phyloP scores from a whole-genome alignment of 2,888 invertebrate genomes.

The Ischnus inquisitorius region DNA sequence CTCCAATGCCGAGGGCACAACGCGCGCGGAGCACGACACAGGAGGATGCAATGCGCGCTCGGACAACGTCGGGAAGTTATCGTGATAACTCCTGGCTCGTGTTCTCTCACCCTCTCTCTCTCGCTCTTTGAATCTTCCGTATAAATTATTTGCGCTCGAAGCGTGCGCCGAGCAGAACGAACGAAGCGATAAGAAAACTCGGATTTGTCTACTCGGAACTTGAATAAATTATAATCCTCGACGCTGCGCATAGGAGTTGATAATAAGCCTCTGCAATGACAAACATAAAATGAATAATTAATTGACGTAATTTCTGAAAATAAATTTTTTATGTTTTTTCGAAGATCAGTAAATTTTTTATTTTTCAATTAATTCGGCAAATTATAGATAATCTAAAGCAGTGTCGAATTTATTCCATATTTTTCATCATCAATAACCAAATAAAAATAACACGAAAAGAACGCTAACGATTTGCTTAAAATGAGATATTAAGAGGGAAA shows the following conservation, averaged over 20 bases:
- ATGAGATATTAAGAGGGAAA: not conserved
- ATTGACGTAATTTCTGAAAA: no score
- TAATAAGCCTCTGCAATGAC: not conserved
- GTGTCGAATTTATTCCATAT: not conserved
- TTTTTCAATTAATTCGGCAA: no score
- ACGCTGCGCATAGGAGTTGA: not conserved
- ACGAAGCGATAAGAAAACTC: slow-evolving; percentile 57
- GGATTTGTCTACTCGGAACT: slow-evolving; percentile 59
- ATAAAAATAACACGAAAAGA: no score
- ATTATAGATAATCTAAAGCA: not conserved
- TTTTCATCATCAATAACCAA: no score
- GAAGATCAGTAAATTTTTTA: no score
- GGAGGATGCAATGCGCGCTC: slow-evolving; percentile 39
- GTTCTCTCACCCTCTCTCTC: not conserved
- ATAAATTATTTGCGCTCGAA: slow-evolving; percentile 62
- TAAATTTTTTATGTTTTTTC: no score
- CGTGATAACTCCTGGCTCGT: slow-evolving; percentile 61
- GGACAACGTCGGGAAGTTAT: slow-evolving; percentile 60
- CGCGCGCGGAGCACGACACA: slow-evolving; percentile 53
- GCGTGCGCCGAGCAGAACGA: slow-evolving; percentile 24
- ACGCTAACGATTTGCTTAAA: not conserved
- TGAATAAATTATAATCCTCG: slow-evolving; percentile 58
- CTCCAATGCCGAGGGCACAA: slow-evolving; percentile 74
- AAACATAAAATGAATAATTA: not conserved
- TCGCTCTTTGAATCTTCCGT: slow-evolving; percentile 37